phyloP scores from a whole-genome alignment of 1,140 invertebrate genomes.

The Batillaria attramentaria region DNA sequence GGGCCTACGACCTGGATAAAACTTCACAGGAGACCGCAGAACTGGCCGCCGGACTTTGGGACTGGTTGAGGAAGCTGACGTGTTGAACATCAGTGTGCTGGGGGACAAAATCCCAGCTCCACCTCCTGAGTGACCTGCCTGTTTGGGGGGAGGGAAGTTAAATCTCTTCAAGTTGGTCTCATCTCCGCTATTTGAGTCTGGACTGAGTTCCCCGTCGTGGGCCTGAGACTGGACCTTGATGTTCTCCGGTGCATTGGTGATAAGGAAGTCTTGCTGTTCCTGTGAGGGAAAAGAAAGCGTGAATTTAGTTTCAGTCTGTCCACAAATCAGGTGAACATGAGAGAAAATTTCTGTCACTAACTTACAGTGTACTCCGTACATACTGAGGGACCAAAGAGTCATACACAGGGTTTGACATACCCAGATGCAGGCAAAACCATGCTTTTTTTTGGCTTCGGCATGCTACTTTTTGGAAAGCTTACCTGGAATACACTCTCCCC shows the following conservation, averaged over 20 bases:
- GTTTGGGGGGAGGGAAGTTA: conserved; percentile 19
- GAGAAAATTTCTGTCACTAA: no score
- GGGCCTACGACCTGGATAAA: conserved; percentile 14
- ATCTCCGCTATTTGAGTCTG: conserved; percentile 19
- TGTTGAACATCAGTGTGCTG: conserved; percentile 18
- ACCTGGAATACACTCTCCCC: no score
- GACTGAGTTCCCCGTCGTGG: conserved; percentile 33
- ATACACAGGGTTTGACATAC: no score
- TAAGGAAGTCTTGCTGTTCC: conserved; percentile 53
- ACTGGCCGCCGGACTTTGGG: conserved; percentile 45
- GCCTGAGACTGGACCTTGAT: conserved; percentile 37
- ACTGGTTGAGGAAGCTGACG: conserved; percentile 34
- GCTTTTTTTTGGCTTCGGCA: no score
- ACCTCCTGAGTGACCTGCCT: background rate
- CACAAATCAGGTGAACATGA: no score
- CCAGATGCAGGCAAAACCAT: no score
- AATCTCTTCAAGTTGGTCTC: conserved; percentile 15
- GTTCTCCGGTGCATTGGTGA: conserved; percentile 44
- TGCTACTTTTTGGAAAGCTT: no score
- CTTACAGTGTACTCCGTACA: no score
- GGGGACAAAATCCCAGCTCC: background rate
- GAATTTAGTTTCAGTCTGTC: no score
- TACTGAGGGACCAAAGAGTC: no score
- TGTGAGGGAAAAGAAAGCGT: no score
- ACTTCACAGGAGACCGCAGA: conserved; percentile 47